Evolutionary conservation across 2,797 vertebrate genomes (phyloP).

Genomic region (Babyrousa celebensis): DNA sequence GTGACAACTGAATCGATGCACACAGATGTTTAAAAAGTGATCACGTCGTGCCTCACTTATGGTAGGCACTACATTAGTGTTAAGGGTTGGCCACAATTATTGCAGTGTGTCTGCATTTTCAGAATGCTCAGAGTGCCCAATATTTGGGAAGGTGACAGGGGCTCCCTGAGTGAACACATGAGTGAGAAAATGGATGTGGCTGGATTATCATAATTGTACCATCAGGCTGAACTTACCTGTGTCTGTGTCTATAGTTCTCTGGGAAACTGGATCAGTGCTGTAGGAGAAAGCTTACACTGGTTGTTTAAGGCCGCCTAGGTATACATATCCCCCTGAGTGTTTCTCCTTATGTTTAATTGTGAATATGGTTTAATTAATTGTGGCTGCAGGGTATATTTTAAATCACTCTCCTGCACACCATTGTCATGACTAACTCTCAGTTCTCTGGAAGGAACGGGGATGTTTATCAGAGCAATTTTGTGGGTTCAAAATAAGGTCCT

Average conservation of each 20-base stretch:
- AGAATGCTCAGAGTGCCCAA: neutral
- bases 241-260: neutral
- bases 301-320: neutral
- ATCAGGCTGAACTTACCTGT: neutral
- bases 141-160: neutral
- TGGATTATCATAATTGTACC: neutral
- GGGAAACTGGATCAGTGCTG: neutral
- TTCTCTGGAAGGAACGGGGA: conserved; percentile 52
- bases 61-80: neutral
- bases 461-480: neutral
- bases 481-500: conserved; percentile 2
- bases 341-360: conserved; percentile 49
- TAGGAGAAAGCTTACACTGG: neutral
- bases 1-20: neutral
- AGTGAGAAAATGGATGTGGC: neutral
- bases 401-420: conserved; percentile 13
- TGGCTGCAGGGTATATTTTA: conserved; percentile 49
- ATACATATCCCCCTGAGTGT: neutral
- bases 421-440: conserved; percentile 32
- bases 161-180: neutral
- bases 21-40: neutral
- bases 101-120: neutral
- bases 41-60: neutral
- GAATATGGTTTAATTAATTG: conserved; percentile 67
- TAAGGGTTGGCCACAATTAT: neutral